A percentile compares a stretch with the other conserved stretches of the same genome.
Evolutionary conservation across 2,888 invertebrate genomes (phyloP).

Genomic region (Geophilus truncorum): DNA sequence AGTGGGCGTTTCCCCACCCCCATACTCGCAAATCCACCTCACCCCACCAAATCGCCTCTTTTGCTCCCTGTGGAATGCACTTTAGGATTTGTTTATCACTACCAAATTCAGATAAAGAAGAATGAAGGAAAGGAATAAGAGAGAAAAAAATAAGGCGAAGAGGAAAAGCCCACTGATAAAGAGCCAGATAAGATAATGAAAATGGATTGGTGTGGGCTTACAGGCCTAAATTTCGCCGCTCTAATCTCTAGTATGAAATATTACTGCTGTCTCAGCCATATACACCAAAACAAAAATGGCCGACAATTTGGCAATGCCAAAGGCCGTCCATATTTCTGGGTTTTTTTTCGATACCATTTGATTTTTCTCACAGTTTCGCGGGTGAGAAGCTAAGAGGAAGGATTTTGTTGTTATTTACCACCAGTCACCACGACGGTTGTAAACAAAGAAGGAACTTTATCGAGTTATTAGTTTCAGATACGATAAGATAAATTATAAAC

Average conservation of each 20-base stretch:
- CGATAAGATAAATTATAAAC: background rate
- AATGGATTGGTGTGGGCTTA: conserved; percentile 35
- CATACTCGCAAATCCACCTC: background rate
- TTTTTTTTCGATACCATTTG: background rate
- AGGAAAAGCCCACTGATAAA: conserved; percentile 30
- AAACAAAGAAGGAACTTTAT: background rate
- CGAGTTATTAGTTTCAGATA: background rate
- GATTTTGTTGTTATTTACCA: background rate
- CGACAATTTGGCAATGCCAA: background rate
- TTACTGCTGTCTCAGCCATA: conserved; percentile 28
- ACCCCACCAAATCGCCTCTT: conserved; percentile 3
- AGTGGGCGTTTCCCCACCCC: conserved; percentile 2
- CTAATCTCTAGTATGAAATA: conserved; percentile 34
- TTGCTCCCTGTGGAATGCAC: conserved; percentile 31
- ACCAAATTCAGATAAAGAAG: conserved; percentile 31
- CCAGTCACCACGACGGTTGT: too few species aligned
- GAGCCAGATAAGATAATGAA: conserved; percentile 35
- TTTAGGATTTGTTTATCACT: conserved; percentile 34
- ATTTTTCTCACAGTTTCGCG: background rate
- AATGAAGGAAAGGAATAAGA: conserved; percentile 22
- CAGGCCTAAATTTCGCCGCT: conserved; percentile 33
- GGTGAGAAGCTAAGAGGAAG: background rate
- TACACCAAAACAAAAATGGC: background rate
- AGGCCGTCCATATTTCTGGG: background rate
- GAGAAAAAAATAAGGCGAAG: conserved; percentile 26